Base-by-base conservation (phyloP, 2,888 invertebrate species). In the Nysson spinosus region DNA sequence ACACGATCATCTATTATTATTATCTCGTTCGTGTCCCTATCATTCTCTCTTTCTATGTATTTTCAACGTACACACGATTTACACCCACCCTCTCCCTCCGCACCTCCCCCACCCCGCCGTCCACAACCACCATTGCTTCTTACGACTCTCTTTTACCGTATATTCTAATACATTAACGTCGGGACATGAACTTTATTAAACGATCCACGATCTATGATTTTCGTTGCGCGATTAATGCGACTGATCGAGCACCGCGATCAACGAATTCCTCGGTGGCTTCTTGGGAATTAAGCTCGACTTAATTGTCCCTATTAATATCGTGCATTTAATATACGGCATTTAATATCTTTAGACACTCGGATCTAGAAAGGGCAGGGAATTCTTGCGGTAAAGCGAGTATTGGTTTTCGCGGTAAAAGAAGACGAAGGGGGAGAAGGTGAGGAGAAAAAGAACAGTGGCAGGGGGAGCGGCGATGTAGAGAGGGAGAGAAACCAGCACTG, bases 1-100 rank as follows among this genome's bases (percentile, higher is more conserved):
- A 72, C 72, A 75, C 58, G 75, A 75, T 75, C 73, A 60, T 76
- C 75, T 67, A 70, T 75, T 75, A 75, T 74, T 79, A 77, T 74
- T 76, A 75, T 76, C 68, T 69, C 68, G 69, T 68, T 69, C 70
- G 56, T 64, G 66, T 75, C 60, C 75, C 51, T n/a, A 57, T 52
- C 62, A 60, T 50, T 62, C 62, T 56, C 37, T 51, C 49, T 68
- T 52, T n/a, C n/a, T n/a, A n/a, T n/a, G n/a, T n/a, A n/a, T n/a
- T n/a, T n/a, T n/a, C n/a, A n/a, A n/a, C n/a, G n/a, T 69, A 44
- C 35, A 24, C 64, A 26, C 49, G n/a, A n/a, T 55, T 60, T 60
- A 28, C 62, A 44, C 62, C 39, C 50, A 16, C 35, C 22, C 37
- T 9, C 9, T 14, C n/a, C 12, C 28, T 39, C 28, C 2, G 3